Base-by-base conservation (phyloP, 2,113 vertebrate genomes). In the Myrmecophaga tridactyla region DNA sequence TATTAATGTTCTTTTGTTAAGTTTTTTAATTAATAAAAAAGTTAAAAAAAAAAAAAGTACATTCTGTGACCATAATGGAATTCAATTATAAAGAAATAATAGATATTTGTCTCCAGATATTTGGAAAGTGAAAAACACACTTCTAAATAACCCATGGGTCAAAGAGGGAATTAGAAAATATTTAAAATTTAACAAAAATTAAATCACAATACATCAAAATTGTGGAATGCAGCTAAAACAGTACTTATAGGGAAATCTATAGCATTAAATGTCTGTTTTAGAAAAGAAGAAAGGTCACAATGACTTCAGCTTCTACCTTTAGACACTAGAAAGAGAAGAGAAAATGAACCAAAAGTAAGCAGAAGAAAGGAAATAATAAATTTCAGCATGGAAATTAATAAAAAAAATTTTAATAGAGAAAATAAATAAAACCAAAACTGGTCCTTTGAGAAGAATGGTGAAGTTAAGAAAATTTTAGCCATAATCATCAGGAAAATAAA, bases 291-390 rank as follows among this genome's bases (percentile, higher is more conserved):
- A 13, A 58, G 56, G 10, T 86, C 17, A 77, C 36, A 72, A 83
- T 27, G n/a, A 53, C 25, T 13, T 76, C 41, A 67, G 83, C 31
- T 82, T 82, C 29, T 6, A 51, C 21, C 17, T n/a, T 91, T n/a
- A 93, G 46, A 93, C 51, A 95, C 81, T 27, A 88, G 12, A 56
- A 94, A 78, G n/a, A 80, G 12, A 67, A 69, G n/a, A 80, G 17
- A 67, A 69, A 65, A 77, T n/a, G 27, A 88, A 85, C 13, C 23
- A 46, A 84, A 80, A 73, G 43, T 72, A 20, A n/a, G 60, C 18
- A 70, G 34, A 85, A 94, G 36, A 72, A 87, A 76, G 23, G 41
- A 58, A 82, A 51, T 12, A 77, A 89, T 53, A 70, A 63, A 58
- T 53, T 73, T 58, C 14, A 67, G 70, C 70, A 17, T 7, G 78